Evolutionary conservation across 2,888 invertebrate genomes (phyloP).

Genomic region (Bruchidius siliquastri): DNA sequence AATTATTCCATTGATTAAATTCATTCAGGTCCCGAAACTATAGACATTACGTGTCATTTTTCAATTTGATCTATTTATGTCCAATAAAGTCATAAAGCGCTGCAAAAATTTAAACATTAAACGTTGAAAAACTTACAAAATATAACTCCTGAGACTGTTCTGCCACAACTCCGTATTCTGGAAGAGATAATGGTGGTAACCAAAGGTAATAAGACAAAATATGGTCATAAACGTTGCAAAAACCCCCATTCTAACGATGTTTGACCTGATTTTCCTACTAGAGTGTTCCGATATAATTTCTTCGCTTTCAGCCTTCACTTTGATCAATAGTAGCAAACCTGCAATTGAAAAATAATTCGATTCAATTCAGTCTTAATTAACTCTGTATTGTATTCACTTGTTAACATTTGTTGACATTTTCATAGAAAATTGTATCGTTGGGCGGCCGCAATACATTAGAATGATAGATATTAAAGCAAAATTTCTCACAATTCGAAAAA

Average conservation of each 20-base stretch:
- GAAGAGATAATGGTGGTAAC: conserved; percentile 81
- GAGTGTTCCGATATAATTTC: conserved; percentile 81
- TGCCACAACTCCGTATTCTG: conserved; percentile 71
- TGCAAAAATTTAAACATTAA: neutral
- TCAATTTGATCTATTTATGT: conserved; percentile 1
- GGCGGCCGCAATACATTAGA: too few species aligned
- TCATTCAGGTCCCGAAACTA: too few species aligned
- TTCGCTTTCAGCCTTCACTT: conserved; percentile 74
- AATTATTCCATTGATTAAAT: too few species aligned
- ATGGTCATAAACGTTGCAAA: conserved; percentile 73
- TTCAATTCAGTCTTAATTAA: neutral
- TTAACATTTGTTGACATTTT: too few species aligned
- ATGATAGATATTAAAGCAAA: too few species aligned
- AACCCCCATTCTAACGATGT: conserved; percentile 79
- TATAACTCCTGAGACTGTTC: conserved; percentile 68
- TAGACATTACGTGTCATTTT: too few species aligned
- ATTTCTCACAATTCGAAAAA: too few species aligned
- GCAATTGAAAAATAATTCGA: conserved; percentile 24
- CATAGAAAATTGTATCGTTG: too few species aligned
- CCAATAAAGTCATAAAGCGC: too few species aligned
- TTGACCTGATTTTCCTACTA: conserved; percentile 79
- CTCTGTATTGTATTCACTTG: too few species aligned
- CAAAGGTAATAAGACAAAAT: conserved; percentile 74
- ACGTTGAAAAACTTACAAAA: conserved; percentile 64
- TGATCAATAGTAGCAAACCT: conserved; percentile 75